A percentile compares a stretch with the other conserved stretches of the same genome.
These are phyloP conservation scores for Dryomyza anilis DNA, from an alignment of 2,888 invertebrate genomes.

Conservation along the genomic window DNA sequence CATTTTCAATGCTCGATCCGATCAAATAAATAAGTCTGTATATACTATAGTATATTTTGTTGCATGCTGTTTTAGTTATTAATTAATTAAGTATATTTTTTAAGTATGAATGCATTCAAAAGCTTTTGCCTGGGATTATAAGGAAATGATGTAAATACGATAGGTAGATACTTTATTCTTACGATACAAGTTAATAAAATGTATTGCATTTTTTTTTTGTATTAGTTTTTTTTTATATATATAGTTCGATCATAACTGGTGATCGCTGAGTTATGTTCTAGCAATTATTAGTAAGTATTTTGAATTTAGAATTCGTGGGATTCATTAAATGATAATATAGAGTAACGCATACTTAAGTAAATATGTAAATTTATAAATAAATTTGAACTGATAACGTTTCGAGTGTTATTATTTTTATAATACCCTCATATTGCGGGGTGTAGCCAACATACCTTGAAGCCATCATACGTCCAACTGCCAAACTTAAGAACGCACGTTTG, in stretches of 20 bases:
- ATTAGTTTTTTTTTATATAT: conserved; percentile 1
- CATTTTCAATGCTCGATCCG: conserved; percentile 10
- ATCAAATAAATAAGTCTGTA: conserved; percentile 21
- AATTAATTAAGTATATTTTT: conserved; percentile 5
- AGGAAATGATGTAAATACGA: conserved; percentile 9
- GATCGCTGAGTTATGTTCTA: conserved; percentile 13
- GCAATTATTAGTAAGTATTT: conserved; percentile 9
- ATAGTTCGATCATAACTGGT: too few relatives aligned
- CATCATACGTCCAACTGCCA: conserved; percentile 98
- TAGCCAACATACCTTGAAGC: conserved; percentile 83
- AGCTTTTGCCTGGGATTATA: conserved; percentile 23
- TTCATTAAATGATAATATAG: not conserved
- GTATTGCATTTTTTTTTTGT: conserved; percentile 7
- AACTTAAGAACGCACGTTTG: conserved; percentile 97
- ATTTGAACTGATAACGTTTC: conserved; percentile 12
- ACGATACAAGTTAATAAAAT: too few relatives aligned
- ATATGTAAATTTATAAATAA: too few relatives aligned
- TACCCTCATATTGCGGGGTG: too few relatives aligned
- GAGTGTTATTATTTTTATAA: not conserved
- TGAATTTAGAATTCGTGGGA: conserved; percentile 17
- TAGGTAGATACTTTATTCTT: too few relatives aligned
- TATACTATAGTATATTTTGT: conserved; percentile 25
- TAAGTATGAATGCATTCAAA: conserved; percentile 22
- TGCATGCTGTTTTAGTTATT: conserved; percentile 16
- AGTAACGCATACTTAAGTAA: too few relatives aligned